A percentile compares a stretch with the other conserved stretches of the same genome.
phyloP scores from a whole-genome alignment of 2,888 invertebrate species.

The Phyto melanocephala region DNA sequence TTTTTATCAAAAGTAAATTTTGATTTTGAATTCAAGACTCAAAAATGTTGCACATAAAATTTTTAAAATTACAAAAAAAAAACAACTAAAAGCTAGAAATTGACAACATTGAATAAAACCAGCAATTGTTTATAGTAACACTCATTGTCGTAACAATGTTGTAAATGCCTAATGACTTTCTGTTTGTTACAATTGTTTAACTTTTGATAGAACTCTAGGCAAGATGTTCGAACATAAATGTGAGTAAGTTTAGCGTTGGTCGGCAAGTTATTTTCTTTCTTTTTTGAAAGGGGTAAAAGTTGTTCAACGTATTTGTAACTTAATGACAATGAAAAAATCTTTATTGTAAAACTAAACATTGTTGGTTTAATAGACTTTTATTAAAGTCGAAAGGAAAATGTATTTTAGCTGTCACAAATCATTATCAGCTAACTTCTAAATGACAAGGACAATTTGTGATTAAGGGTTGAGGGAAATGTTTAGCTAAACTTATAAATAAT shows the following conservation, averaged over 20 bases:
- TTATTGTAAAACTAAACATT: not conserved
- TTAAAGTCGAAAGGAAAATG: not conserved
- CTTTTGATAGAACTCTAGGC: conserved; percentile 25
- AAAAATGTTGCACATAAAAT: not conserved
- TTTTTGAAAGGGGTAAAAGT: not conserved
- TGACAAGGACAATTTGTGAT: not conserved
- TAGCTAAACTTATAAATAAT: too few relatives aligned
- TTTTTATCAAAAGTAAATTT: too few relatives aligned
- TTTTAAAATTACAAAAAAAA: too few relatives aligned
- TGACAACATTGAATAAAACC: too few relatives aligned
- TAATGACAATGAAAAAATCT: not conserved
- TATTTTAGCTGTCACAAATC: not conserved
- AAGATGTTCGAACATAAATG: not conserved
- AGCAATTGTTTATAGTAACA: not conserved
- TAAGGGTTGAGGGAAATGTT: not conserved
- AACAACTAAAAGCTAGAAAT: too few relatives aligned
- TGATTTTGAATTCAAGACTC: too few relatives aligned
- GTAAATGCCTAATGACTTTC: conserved; percentile 55
- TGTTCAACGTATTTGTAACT: not conserved
- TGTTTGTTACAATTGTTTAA: conserved; percentile 42
- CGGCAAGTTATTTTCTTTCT: not conserved
- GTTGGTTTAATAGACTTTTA: not conserved
- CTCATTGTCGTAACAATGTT: conserved; percentile 25
- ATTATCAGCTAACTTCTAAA: not conserved
- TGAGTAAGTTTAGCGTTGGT: too few relatives aligned